Evolutionary conservation across 2,888 invertebrate genomes (phyloP).

Genomic region (Gryllus longicercus): DNA sequence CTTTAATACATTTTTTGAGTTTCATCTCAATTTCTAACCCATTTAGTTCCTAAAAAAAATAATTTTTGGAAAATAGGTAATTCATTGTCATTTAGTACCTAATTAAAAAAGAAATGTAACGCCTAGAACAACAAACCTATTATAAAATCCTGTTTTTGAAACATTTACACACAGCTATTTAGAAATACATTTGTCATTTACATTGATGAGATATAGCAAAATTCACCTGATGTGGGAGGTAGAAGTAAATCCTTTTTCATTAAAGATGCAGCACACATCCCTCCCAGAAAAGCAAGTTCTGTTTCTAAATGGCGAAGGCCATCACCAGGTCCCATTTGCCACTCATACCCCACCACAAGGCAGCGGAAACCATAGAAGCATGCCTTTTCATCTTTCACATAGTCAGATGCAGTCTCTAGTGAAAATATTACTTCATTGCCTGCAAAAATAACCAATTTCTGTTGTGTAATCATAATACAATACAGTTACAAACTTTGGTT

Average conservation of each 20-base stretch:
- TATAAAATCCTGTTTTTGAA: no score
- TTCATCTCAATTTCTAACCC: no score
- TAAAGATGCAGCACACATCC: slow-evolving; percentile 85
- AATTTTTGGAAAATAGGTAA: no score
- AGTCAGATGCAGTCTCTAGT: slow-evolving; percentile 92
- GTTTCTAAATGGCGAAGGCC: slow-evolving; percentile 77
- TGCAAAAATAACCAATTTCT: slow-evolving; percentile 39
- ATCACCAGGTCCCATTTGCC: slow-evolving; percentile 49
- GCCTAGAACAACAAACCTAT: no score
- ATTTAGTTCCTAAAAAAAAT: no score
- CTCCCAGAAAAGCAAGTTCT: slow-evolving; percentile 85
- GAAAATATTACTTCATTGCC: slow-evolving; percentile 94
- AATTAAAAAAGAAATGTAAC: no score
- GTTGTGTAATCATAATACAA: neutral
- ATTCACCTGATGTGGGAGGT: slow-evolving; percentile 56
- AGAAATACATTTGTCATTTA: no score
- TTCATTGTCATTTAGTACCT: no score
- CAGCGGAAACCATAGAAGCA: slow-evolving; percentile 79
- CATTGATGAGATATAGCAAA: no score
- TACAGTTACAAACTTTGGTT: no score
- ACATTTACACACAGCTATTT: no score
- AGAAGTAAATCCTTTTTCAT: slow-evolving; percentile 77
- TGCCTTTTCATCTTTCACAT: slow-evolving; percentile 83
- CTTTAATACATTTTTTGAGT: no score
- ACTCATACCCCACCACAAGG: slow-evolving; percentile 71